Conservation (phyloP, 2,888 invertebrate genomes). For the Phaonia tiefii region DNA sequence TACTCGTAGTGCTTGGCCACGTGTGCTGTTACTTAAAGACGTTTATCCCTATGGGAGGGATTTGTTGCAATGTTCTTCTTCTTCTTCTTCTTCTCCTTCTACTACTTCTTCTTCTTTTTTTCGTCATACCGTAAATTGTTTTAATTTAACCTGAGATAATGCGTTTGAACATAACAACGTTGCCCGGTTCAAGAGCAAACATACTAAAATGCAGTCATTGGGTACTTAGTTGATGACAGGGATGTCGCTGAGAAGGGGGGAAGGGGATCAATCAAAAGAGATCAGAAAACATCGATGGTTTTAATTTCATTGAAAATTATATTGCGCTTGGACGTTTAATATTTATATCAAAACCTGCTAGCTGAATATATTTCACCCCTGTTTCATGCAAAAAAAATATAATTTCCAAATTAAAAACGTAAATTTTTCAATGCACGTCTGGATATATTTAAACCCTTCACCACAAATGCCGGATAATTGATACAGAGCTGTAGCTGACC, state of each 20-base stretch:
- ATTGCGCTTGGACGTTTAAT: no score
- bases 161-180: slow-evolving; percentile 47
- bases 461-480: no score
- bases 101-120: slow-evolving; percentile 11
- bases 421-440: no score
- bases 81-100: no score
- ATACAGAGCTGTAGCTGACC: no score
- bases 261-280: neutral
- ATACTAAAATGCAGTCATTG: neutral
- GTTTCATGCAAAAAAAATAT: no score
- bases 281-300: no score
- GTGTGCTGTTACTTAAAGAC: slow-evolving; percentile 64
- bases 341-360: no score
- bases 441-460: no score
- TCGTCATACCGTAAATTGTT: slow-evolving; percentile 54
- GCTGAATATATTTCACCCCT: no score
- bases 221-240: neutral
- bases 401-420: no score
- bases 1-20: slow-evolving; percentile 36
- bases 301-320: no score
- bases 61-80: slow-evolving; percentile 17
- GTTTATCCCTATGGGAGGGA: slow-evolving; percentile 57
- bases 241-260: neutral
- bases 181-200: neutral
- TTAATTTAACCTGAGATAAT: slow-evolving; percentile 47